Percentiles rank a stretch among this genome's conserved stretches.
phyloP scores from a whole-genome alignment of 2,888 invertebrate species.

The Sialis lutaria region DNA sequence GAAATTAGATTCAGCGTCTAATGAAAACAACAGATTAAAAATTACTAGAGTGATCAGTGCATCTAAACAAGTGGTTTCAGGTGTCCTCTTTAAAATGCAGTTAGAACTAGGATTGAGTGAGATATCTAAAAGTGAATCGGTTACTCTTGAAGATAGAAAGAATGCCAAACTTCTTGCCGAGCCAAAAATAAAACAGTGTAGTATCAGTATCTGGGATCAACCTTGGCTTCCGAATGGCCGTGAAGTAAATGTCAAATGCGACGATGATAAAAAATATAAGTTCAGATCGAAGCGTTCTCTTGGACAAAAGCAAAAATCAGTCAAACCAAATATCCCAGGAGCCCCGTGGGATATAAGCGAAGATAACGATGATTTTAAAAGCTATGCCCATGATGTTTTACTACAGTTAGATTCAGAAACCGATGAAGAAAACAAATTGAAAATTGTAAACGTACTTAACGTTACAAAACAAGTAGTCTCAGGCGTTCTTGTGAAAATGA shows the following conservation, averaged over 20 bases:
- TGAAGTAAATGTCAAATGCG: constrained; percentile 25
- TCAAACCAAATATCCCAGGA: constrained; percentile 7
- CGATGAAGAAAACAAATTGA: constrained; percentile 13
- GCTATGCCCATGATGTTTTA: constrained; percentile 17
- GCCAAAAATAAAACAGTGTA: constrained; percentile 22
- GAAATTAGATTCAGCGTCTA: constrained; percentile 14
- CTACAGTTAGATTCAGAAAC: constrained; percentile 14
- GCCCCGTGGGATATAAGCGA: constrained; percentile 11
- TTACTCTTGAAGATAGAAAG: constrained; percentile 12
- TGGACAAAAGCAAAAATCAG: background rate
- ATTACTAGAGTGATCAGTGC: constrained; percentile 28
- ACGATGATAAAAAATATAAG: constrained; percentile 10
- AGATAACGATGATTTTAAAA: constrained; percentile 13
- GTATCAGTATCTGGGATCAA: constrained; percentile 35
- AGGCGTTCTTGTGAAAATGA: constrained; percentile 36
- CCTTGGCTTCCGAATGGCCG: constrained; percentile 33
- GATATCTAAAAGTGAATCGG: constrained; percentile 24
- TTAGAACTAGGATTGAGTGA: constrained; percentile 36
- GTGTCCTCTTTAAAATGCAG: constrained; percentile 35
- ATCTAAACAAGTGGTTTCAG: constrained; percentile 32
- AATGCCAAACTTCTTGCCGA: constrained; percentile 14
- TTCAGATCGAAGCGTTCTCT: background rate
- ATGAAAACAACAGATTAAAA: constrained; percentile 14
- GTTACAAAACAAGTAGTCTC: constrained; percentile 33
- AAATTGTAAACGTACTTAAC: constrained; percentile 25